A percentile compares a stretch with the other conserved stretches of the same genome.
Conservation (phyloP, 2,888 invertebrate species). For the Coenonympha arcania region DNA sequence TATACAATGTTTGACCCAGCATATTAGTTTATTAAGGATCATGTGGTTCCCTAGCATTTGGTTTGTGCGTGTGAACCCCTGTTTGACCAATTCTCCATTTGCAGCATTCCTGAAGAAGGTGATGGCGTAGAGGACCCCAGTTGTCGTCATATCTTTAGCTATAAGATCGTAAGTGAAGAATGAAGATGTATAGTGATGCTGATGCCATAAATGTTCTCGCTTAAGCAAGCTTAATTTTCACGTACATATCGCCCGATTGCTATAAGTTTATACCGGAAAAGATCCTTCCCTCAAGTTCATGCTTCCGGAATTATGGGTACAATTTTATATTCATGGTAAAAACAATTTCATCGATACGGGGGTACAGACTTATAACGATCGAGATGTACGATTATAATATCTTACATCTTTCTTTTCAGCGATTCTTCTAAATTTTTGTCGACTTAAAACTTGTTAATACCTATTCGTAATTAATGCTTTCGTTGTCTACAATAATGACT, state of each 20-base stretch:
- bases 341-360: no score
- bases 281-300: no score
- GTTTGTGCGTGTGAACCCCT: slow-evolving; percentile 49
- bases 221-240: slow-evolving; percentile 15
- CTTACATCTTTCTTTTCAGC: slow-evolving; percentile 4
- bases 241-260: not conserved
- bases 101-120: slow-evolving; percentile 87
- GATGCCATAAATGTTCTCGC: slow-evolving; percentile 19
- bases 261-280: not conserved
- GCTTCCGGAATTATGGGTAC: no score
- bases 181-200: slow-evolving; percentile 16
- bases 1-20: no score
- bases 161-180: slow-evolving; percentile 73
- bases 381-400: no score
- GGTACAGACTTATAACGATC: no score
- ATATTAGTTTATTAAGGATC: no score
- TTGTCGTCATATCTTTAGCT: slow-evolving; percentile 69
- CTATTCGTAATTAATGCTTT: slow-evolving; percentile 1
- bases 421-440: slow-evolving; percentile 11
- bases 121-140: slow-evolving; percentile 75
- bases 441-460: not conserved
- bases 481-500: not conserved
- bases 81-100: slow-evolving; percentile 66
- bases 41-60: no score
- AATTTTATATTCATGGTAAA: no score